Conservation (phyloP, 2,888 invertebrate genomes). For the Sepiola atlantica region DNA sequence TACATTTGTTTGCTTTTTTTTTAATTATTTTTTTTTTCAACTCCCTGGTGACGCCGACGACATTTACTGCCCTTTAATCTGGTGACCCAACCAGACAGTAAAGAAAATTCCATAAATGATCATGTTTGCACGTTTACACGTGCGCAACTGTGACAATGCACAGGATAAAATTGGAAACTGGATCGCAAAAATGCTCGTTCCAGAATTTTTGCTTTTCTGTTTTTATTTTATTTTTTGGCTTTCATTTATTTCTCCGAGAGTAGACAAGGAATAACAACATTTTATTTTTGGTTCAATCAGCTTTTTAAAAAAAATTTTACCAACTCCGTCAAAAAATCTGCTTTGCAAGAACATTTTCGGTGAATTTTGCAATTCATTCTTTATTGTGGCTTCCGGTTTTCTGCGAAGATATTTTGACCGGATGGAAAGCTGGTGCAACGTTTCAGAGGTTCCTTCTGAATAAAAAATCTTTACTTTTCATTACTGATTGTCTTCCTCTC, state of each 20-base stretch:
- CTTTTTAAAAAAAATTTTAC: too few relatives aligned
- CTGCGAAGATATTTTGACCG: too few relatives aligned
- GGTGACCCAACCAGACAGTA: constrained; percentile 32
- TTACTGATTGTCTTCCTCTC: too few relatives aligned
- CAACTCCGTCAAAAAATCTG: too few relatives aligned
- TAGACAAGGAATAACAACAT: constrained; percentile 9
- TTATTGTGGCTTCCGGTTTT: too few relatives aligned
- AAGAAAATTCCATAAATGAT: constrained; percentile 21
- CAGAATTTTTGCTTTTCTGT: neutral
- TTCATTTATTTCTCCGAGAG: neutral
- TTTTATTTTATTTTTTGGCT: neutral
- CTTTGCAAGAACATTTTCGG: too few relatives aligned
- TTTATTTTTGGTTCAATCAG: neutral
- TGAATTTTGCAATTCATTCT: too few relatives aligned
- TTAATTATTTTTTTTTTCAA: neutral
- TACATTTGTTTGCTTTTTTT: neutral
- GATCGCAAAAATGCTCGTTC: neutral
- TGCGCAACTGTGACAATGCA: neutral
- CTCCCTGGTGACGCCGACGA: neutral
- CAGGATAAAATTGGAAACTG: neutral
- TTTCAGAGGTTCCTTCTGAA: too few relatives aligned
- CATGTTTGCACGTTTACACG: neutral
- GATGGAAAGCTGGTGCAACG: too few relatives aligned
- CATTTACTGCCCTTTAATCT: neutral
- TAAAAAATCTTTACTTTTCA: too few relatives aligned